phyloP scores from a whole-genome alignment of 1,140 invertebrate species.

The Hylyphantes graminicola region DNA sequence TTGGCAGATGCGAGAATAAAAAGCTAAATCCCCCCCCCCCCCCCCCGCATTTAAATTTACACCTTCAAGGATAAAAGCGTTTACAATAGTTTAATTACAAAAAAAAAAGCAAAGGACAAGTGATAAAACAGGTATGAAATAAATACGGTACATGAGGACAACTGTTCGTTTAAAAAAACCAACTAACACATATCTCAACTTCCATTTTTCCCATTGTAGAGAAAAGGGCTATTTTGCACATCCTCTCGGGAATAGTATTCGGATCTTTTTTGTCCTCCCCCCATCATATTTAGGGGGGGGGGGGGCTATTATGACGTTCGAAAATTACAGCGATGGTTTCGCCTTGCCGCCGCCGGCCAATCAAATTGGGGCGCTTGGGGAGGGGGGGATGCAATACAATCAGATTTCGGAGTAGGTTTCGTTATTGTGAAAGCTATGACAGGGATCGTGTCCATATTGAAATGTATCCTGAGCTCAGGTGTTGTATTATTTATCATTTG shows the following conservation, averaged over 20 bases:
- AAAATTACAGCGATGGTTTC: slow-evolving; percentile 56
- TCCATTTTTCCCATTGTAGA: slow-evolving; percentile 23
- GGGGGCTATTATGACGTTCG: slow-evolving; percentile 59
- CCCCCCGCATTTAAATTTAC: no score
- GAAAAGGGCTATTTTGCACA: slow-evolving; percentile 49
- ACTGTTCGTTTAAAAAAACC: not conserved
- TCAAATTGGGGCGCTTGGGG: slow-evolving; percentile 58
- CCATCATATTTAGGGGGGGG: no score
- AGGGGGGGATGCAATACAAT: slow-evolving; percentile 57
- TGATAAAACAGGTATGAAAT: not conserved
- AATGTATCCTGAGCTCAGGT: no score
- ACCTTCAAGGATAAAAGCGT: not conserved
- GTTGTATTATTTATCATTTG: no score
- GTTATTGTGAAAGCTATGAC: no score
- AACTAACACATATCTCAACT: not conserved
- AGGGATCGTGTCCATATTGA: no score
- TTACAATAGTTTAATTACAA: not conserved
- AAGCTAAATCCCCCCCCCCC: no score
- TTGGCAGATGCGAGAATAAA: no score
- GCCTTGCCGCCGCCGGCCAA: slow-evolving; percentile 40
- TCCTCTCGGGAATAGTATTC: slow-evolving; percentile 38
- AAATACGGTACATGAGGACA: not conserved
- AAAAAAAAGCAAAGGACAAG: not conserved
- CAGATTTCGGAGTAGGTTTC: slow-evolving; percentile 56
- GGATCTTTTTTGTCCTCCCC: slow-evolving; percentile 49